These are phyloP conservation scores for Caracal caracal DNA, from an alignment of 2,113 vertebrate species.

Conservation along the genomic window DNA sequence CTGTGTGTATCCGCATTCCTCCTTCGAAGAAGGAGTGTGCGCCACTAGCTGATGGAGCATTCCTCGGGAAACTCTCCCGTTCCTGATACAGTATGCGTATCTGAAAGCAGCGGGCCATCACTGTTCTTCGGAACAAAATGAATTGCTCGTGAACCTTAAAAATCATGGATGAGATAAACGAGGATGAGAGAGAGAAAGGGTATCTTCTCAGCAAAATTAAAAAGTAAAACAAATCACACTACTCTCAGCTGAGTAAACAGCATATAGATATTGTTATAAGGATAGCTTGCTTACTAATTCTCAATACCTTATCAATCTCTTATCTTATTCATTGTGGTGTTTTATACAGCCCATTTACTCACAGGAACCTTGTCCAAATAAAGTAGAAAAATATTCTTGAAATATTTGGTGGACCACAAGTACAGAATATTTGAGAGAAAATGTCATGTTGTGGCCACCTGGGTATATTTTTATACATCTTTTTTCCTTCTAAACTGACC, in stretches of 20 bases:
- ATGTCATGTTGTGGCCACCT: slow-evolving; percentile 6
- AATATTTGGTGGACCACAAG: slow-evolving; percentile 13
- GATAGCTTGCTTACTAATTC: slow-evolving; percentile 19
- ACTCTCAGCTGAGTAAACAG: neutral
- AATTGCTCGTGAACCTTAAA: neutral
- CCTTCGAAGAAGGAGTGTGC: neutral
- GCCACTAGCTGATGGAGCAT: neutral
- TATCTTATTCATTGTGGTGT: neutral
- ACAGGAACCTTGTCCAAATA: slow-evolving; percentile 24
- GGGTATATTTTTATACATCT: slow-evolving; percentile 45
- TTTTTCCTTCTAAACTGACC: slow-evolving; percentile 9
- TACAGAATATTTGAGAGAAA: slow-evolving; percentile 55
- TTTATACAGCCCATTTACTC: neutral
- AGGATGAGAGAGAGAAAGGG: neutral
- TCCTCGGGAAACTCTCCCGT: neutral
- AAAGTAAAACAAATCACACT: neutral
- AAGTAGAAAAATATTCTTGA: slow-evolving; percentile 42
- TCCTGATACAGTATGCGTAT: neutral
- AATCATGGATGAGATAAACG: neutral
- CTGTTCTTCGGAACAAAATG: neutral
- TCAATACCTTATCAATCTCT: neutral
- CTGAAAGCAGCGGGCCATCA: neutral
- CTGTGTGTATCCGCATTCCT: neutral
- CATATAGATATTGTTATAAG: neutral
- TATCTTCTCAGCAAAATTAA: neutral